Conservation (phyloP, 2,888 invertebrate genomes). For the Apotomis turbidana region DNA sequence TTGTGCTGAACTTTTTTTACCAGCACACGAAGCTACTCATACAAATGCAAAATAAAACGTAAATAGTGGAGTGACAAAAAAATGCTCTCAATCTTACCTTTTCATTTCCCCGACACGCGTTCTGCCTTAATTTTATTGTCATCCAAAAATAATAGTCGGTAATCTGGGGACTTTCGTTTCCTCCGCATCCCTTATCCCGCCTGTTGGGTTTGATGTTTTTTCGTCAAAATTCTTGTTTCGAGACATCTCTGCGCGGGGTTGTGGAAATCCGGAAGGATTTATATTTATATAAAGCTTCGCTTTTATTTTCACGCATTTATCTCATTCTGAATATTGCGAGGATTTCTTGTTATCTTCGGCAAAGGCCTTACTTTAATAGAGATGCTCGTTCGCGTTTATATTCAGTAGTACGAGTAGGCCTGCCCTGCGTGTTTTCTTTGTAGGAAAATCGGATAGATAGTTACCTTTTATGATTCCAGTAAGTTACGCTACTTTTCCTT, state of each 20-base stretch:
- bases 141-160: constrained; percentile 53
- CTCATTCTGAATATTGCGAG: constrained; percentile 45
- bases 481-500: not conserved
- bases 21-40: not conserved
- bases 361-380: constrained; percentile 11
- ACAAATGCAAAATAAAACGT: constrained; percentile 17
- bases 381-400: not conserved
- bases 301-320: constrained; percentile 49
- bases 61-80: constrained; percentile 41
- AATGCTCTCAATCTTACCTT: constrained; percentile 46
- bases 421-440: not conserved
- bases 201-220: constrained; percentile 38
- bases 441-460: not conserved
- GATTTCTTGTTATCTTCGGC: constrained; percentile 25
- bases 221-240: constrained; percentile 33
- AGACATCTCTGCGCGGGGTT: constrained; percentile 44
- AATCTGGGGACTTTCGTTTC: constrained; percentile 52
- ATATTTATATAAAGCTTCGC: constrained; percentile 50
- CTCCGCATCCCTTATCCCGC: constrained; percentile 39
- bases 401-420: not conserved
- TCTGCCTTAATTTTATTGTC: constrained; percentile 52
- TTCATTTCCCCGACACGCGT: constrained; percentile 46
- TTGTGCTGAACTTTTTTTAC: not conserved
- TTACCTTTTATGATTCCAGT: not conserved
- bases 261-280: constrained; percentile 56